phyloP scores from a whole-genome alignment of 2,888 invertebrate genomes.

The Buathra laborator region DNA sequence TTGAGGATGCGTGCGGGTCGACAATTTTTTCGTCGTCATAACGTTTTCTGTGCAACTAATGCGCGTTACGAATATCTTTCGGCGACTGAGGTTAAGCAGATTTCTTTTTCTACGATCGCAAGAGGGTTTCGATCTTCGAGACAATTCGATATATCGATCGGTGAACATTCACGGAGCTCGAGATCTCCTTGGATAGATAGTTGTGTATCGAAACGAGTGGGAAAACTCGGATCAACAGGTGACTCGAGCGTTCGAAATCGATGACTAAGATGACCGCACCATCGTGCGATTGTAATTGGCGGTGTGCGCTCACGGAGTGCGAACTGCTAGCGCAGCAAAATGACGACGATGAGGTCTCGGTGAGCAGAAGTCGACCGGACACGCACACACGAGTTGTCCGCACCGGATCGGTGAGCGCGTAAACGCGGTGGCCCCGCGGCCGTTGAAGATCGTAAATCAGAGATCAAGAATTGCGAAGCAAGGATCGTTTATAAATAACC shows the following conservation, averaged over 20 bases:
- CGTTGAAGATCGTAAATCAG: constrained; percentile 73
- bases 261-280: constrained; percentile 77
- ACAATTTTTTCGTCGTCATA: constrained; percentile 12
- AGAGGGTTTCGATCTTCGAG: neutral
- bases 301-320: constrained; percentile 45
- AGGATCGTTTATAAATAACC: constrained; percentile 83
- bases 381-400: neutral
- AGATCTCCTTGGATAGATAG: constrained; percentile 13
- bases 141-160: neutral
- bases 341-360: constrained; percentile 27
- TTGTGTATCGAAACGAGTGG: neutral
- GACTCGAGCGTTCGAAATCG: constrained; percentile 61
- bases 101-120: neutral
- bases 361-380: constrained; percentile 19
- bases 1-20: constrained; percentile 17
- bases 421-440: constrained; percentile 59
- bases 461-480: constrained; percentile 70
- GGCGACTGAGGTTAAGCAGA: neutral
- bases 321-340: constrained; percentile 16
- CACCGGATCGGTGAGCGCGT: constrained; percentile 31
- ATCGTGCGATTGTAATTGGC: constrained; percentile 78
- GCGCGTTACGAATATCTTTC: neutral
- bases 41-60: constrained; percentile 14
- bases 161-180: neutral
- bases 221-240: constrained; percentile 32